Evolutionary conservation across 2,797 vertebrate genomes (phyloP), one percentile per base, ranked within the genome.

Genomic region (Urophycis tenuis): DNA sequence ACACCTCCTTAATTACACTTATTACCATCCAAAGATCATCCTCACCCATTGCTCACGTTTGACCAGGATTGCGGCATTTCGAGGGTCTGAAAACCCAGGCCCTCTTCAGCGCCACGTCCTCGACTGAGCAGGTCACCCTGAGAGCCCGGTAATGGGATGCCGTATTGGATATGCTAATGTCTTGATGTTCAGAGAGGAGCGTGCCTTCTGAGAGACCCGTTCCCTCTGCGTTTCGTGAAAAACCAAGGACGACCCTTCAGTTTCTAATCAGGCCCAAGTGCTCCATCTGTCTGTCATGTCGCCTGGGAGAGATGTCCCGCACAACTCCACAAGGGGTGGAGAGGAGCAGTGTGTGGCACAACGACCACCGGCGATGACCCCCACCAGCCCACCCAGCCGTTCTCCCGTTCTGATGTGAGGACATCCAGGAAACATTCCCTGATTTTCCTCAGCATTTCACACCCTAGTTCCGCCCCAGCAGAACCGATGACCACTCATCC

Each of bases 171-270:
- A 77, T 74, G 80, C 81, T 85, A 85, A 82, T 72, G 19, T 74
- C 76, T 67, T 31, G n/a, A 78, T 77, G 82, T 79, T 80, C 77
- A 53, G 77, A 83, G 82, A 86, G 64, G 85, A 88, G 81, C 83
- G 85, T 82, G n/a, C 90, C 85, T 90, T 91, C 91, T 89, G 89
- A 80, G 89, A 80, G 83, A 82, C 76, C 84, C 82, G 77, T 80
- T 80, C 33, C 1, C 12, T 41, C 17, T 87, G 78, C n/a, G 75
- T 83, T 89, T 83, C 89, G 81, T 89, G 88, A 85, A 89, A 89
- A 90, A 90, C 83, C 79, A 77, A 88, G 85, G 87, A 90, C 88
- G 91, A 82, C 84, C 91, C 92, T 92, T 89, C 78, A 90, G 92
- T 91, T 71, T 88, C 80, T 93, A 92, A 93, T 92, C 89, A 91